Percentiles rank a stretch among this genome's conserved stretches.
These are phyloP conservation scores for Phocoena sinus DNA, from an alignment of 2,113 vertebrate genomes.

Conservation along the genomic window DNA sequence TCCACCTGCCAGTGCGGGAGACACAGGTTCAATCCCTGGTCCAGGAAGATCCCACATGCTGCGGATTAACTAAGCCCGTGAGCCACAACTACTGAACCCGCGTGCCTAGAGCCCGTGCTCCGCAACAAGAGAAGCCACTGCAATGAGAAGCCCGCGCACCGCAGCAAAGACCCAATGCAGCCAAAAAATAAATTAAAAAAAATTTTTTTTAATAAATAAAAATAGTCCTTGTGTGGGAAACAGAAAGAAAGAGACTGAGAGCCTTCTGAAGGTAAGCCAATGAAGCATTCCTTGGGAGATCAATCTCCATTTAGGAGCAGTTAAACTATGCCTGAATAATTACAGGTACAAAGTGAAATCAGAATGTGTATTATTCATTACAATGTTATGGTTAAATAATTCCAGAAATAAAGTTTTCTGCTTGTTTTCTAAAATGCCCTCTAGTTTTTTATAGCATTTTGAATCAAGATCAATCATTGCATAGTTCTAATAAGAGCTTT, in stretches of 20 bases:
- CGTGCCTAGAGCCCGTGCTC: too few relatives aligned
- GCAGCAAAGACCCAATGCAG: too few relatives aligned
- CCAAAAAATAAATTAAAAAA: too few relatives aligned
- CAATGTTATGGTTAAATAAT: background rate
- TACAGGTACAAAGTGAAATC: background rate
- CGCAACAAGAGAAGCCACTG: too few relatives aligned
- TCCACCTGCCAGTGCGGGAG: too few relatives aligned
- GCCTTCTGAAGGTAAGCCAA: background rate
- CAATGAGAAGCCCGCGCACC: too few relatives aligned
- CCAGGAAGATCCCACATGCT: too few relatives aligned
- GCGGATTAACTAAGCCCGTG: too few relatives aligned
- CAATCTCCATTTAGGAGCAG: background rate
- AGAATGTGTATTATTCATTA: background rate
- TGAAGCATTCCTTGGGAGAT: background rate
- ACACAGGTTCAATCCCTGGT: too few relatives aligned
- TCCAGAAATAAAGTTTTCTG: background rate
- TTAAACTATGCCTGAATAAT: background rate
- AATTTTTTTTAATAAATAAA: background rate
- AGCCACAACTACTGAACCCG: too few relatives aligned
- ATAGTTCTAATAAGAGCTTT: background rate
- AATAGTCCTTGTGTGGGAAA: background rate
- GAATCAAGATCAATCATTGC: background rate
- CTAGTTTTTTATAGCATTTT: constrained; percentile 5
- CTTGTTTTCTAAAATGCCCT: constrained; percentile 16
- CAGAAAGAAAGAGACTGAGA: background rate